A percentile compares a stretch with the other conserved stretches of the same genome.
Conservation (phyloP, 1,140 invertebrate species). For the Bombus confusus region DNA sequence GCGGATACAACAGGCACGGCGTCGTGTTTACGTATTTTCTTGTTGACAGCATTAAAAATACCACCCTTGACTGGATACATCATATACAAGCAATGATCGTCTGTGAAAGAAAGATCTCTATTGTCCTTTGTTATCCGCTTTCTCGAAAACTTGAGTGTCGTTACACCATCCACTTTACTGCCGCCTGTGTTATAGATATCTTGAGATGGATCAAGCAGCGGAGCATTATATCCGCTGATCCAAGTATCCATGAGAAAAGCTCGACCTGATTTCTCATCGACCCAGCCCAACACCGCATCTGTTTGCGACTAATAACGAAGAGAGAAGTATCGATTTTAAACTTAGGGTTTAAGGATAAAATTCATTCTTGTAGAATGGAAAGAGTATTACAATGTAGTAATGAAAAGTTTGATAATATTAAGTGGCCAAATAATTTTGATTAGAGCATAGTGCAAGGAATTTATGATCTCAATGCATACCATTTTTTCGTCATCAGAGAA, state of each 20-base stretch:
- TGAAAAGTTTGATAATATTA: neutral
- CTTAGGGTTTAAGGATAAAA: neutral
- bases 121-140: constrained; percentile 90
- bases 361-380: neutral
- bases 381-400: neutral
- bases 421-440: neutral
- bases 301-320: constrained; percentile 86
- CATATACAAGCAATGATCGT: constrained; percentile 92
- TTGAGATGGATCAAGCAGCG: constrained; percentile 89
- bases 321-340: neutral
- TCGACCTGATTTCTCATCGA: constrained; percentile 88
- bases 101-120: constrained; percentile 91
- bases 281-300: constrained; percentile 94
- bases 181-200: constrained; percentile 89
- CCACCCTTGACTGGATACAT: constrained; percentile 95
- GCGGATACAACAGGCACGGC: constrained; percentile 89
- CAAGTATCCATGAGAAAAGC: constrained; percentile 95
- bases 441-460: neutral
- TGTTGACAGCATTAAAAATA: constrained; percentile 90
- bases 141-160: constrained; percentile 90
- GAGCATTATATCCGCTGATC: constrained; percentile 90
- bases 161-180: constrained; percentile 88
- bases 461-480: constrained; percentile 81
- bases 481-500: constrained; percentile 94
- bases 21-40: constrained; percentile 93